phyloP scores from a whole-genome alignment of 2,797 vertebrate species.

The Sciaenops ocellatus region DNA sequence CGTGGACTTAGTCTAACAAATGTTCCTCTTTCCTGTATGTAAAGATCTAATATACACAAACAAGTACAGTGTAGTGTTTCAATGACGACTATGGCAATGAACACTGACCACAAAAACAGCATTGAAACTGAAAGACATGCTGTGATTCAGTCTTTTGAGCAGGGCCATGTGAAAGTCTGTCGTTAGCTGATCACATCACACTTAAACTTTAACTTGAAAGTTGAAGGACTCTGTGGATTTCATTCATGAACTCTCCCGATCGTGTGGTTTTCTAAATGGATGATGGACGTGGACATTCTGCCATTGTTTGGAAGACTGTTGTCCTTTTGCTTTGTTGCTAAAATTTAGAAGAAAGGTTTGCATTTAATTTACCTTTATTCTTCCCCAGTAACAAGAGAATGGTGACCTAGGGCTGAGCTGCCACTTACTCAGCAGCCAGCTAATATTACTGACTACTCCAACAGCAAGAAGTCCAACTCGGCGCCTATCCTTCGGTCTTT shows the following conservation, averaged over 20 bases:
- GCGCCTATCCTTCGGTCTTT: no score
- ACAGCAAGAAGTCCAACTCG: no score
- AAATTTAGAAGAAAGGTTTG: not conserved
- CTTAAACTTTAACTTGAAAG: not conserved
- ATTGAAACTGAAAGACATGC: not conserved
- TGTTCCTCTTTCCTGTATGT: not conserved
- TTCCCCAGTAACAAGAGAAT: not conserved
- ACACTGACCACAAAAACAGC: not conserved
- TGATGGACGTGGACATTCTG: not conserved
- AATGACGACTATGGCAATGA: not conserved
- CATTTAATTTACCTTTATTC: not conserved
- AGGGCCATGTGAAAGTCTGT: not conserved
- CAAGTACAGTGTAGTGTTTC: not conserved
- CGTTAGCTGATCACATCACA: not conserved
- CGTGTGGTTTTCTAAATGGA: not conserved
- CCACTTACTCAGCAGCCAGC: not conserved
- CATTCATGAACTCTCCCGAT: not conserved
- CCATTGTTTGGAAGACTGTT: not conserved
- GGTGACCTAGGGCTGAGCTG: not conserved
- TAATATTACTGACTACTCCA: no score
- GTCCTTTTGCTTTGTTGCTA: not conserved
- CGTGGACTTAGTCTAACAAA: not conserved
- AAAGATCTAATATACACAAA: not conserved
- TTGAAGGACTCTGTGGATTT: not conserved
- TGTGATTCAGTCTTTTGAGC: not conserved